These are phyloP conservation scores for Apamea epomidion DNA, from an alignment of 2,888 invertebrate species.

Conservation along the genomic window DNA sequence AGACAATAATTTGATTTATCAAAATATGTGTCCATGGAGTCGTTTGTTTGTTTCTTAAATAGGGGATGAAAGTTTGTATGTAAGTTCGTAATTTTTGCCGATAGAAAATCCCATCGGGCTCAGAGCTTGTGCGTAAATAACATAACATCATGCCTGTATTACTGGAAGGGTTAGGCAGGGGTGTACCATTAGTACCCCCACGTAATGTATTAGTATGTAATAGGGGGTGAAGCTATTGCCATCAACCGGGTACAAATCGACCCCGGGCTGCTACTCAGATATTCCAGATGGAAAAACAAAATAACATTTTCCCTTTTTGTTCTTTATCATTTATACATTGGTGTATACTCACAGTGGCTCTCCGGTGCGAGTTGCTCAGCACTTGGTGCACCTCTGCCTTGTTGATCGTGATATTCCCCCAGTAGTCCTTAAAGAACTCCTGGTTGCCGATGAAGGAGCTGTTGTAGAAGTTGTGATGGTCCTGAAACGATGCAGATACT, in stretches of 20 bases:
- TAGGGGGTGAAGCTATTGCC: neutral
- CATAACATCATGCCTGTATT: neutral
- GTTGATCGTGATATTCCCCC: conserved; percentile 92
- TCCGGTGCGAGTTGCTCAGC: conserved; percentile 95
- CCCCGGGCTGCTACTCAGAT: neutral
- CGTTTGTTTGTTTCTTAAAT: neutral
- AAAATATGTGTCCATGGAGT: neutral
- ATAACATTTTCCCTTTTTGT: neutral
- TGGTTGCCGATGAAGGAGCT: conserved; percentile 92
- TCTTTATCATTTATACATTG: neutral
- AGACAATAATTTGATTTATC: neutral
- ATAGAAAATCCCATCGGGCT: neutral
- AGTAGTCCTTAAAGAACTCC: conserved; percentile 91
- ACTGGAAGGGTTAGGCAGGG: neutral
- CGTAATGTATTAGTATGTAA: too few relatives aligned
- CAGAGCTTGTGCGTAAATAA: neutral
- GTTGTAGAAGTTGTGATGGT: conserved; percentile 95
- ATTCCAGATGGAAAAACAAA: neutral
- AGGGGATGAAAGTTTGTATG: neutral
- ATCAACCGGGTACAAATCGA: neutral
- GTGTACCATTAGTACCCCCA: neutral
- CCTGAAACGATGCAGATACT: conserved; percentile 82
- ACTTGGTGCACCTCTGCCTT: conserved; percentile 92
- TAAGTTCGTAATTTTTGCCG: neutral
- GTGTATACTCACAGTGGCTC: conserved; percentile 93